Conservation (phyloP, 2,888 invertebrate genomes). For the Stenchaetothrips biformis region DNA sequence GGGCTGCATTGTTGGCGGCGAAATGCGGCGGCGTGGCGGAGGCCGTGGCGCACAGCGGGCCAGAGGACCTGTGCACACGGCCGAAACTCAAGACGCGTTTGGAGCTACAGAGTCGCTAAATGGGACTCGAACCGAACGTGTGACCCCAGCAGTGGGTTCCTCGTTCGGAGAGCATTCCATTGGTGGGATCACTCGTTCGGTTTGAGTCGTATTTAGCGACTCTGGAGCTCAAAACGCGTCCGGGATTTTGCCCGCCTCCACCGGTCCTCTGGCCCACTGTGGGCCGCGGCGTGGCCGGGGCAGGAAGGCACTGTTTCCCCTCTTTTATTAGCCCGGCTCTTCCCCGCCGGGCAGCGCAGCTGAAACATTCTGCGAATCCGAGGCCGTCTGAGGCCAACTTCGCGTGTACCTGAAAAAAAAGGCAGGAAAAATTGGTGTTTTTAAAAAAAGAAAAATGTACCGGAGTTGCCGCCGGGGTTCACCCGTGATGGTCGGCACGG, state of each 20-base stretch:
- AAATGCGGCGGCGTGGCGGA: neutral
- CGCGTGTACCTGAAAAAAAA: neutral
- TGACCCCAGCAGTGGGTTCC: too few species aligned
- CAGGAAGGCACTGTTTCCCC: neutral
- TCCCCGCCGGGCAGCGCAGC: neutral
- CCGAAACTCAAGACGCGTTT: too few species aligned
- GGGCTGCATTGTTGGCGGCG: neutral
- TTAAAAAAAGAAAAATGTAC: neutral
- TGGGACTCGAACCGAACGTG: too few species aligned
- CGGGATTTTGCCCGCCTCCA: neutral
- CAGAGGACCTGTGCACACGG: too few species aligned
- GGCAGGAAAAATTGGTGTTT: neutral
- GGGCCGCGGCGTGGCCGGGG: neutral
- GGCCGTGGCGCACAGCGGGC: too few species aligned
- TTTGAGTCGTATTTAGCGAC: too few species aligned
- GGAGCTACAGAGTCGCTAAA: too few species aligned
- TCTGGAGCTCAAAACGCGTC: too few species aligned
- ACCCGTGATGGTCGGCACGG: neutral
- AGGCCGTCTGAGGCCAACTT: neutral
- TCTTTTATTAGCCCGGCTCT: neutral
- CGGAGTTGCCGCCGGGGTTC: neutral
- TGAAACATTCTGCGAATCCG: neutral
- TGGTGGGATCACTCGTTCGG: too few species aligned
- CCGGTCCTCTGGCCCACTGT: neutral
- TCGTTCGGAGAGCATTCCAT: too few species aligned